Conservation (phyloP, 2,113 vertebrate species). For the Hypomesus transpacificus region DNA sequence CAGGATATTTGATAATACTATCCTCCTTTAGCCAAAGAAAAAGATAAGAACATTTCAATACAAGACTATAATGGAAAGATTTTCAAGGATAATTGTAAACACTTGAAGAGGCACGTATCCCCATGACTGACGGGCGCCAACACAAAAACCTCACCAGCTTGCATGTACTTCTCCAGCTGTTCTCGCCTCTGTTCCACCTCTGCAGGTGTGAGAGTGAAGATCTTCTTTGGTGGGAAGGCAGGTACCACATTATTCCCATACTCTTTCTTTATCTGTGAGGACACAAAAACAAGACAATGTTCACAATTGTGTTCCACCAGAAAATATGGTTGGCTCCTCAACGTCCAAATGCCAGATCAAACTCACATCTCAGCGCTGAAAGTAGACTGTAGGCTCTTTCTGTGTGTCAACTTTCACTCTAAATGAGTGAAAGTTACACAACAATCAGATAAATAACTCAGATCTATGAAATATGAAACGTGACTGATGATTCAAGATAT, state of each 20-base stretch:
- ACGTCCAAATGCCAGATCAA: too few relatives aligned
- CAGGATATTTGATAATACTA: neutral
- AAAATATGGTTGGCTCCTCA: constrained; percentile 3
- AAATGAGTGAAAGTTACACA: too few relatives aligned
- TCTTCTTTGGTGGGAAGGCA: constrained; percentile 95
- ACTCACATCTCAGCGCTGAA: too few relatives aligned
- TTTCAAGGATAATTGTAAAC: too few relatives aligned
- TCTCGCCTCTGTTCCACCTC: constrained; percentile 96
- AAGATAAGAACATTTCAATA: too few relatives aligned
- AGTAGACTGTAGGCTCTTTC: too few relatives aligned
- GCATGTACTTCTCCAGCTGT: constrained; percentile 99
- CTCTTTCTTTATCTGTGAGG: constrained; percentile 87
- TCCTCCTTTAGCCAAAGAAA: neutral
- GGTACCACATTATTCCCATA: constrained; percentile 92
- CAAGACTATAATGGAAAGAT: too few relatives aligned
- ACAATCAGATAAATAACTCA: too few relatives aligned
- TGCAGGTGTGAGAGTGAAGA: constrained; percentile 91
- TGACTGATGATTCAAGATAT: too few relatives aligned
- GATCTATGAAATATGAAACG: too few relatives aligned
- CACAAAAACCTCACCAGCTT: constrained; percentile 81
- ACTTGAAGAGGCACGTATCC: neutral
- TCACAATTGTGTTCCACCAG: neutral
- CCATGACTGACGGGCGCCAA: neutral
- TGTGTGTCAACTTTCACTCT: too few relatives aligned
- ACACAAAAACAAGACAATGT: constrained; percentile 1